A percentile compares a stretch with the other conserved stretches of the same genome.
phyloP scores from a whole-genome alignment of 2,797 vertebrate species.

The Todus mexicanus region DNA sequence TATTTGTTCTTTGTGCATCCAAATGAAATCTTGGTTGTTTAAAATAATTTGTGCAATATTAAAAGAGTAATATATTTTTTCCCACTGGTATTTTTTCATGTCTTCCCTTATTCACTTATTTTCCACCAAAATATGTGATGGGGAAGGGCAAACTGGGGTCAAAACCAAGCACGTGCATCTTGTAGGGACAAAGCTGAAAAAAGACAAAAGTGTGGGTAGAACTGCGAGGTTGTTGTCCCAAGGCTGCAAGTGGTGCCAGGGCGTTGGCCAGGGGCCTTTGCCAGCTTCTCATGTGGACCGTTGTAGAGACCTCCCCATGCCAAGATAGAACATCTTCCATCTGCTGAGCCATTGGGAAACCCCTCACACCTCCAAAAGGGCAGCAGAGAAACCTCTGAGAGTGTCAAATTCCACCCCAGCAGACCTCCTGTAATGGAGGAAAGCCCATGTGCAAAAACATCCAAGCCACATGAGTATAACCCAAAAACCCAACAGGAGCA shows the following conservation, averaged over 20 bases:
- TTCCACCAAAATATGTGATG: not conserved
- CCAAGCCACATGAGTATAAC: accelerated
- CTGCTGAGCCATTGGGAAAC: accelerated
- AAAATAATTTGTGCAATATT: not conserved
- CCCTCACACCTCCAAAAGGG: not conserved
- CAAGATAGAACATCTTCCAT: not conserved
- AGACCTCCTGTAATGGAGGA: accelerated
- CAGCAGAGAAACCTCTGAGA: not conserved
- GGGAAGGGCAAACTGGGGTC: not conserved
- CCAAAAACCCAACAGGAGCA: not conserved
- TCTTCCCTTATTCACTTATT: not conserved
- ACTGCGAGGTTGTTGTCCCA: accelerated
- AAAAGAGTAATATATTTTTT: not conserved
- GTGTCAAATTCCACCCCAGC: not conserved
- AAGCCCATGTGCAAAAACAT: not conserved
- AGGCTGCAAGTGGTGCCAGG: not conserved
- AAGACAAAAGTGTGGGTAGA: not conserved
- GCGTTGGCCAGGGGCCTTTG: accelerated
- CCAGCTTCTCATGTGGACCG: not conserved
- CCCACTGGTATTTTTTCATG: accelerated
- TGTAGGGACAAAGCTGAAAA: not conserved
- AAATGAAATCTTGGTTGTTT: not conserved
- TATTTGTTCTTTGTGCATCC: not conserved
- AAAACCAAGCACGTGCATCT: not conserved
- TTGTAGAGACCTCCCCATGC: accelerated